A percentile compares a stretch with the other conserved stretches of the same genome.
Conservation (phyloP, 2,797 vertebrate genomes). For the Artibeus jamaicensis region DNA sequence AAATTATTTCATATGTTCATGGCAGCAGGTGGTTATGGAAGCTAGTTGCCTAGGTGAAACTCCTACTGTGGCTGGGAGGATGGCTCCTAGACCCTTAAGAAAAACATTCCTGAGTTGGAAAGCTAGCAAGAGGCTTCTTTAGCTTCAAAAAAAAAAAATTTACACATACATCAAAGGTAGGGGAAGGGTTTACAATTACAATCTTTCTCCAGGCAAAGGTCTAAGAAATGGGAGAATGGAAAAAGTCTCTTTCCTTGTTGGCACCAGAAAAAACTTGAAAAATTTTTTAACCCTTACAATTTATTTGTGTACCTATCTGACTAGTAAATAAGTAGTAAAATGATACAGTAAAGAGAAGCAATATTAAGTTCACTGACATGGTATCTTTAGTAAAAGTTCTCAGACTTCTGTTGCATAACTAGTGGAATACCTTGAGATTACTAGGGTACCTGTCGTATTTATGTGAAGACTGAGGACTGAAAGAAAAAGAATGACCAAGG, state of each 20-base stretch:
- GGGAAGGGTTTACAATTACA: neutral
- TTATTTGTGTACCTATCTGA: neutral
- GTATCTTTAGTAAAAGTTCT: neutral
- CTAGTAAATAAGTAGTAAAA: neutral
- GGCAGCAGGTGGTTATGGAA: neutral
- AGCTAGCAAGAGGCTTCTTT: neutral
- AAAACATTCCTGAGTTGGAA: neutral
- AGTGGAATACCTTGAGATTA: neutral
- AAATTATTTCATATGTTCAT: neutral
- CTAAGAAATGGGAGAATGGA: neutral
- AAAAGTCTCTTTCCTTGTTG: neutral
- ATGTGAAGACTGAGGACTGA: neutral
- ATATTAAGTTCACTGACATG: neutral
- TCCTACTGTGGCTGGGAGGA: neutral
- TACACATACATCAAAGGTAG: neutral
- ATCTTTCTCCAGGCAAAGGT: neutral
- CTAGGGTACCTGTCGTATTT: neutral
- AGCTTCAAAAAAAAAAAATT: too few species aligned
- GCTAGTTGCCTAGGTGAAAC: neutral
- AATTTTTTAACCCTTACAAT: neutral
- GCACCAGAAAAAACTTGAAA: neutral
- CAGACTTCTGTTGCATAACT: neutral
- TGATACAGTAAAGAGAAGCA: neutral
- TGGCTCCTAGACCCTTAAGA: neutral
- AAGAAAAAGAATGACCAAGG: neutral